Conservation (phyloP, 2,797 vertebrate genomes). For the Nasua narica region DNA sequence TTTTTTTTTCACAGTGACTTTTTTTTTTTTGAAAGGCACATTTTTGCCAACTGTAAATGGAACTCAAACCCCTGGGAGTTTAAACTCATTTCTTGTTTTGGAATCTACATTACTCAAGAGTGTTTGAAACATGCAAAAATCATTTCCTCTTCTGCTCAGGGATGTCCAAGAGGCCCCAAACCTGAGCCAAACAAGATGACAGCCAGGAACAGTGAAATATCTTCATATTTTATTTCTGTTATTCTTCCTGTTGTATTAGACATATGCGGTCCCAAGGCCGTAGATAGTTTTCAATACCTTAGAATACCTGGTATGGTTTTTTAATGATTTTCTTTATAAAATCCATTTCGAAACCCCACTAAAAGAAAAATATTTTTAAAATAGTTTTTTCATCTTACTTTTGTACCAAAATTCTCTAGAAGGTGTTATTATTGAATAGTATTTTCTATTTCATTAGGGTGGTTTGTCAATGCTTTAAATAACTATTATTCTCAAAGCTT, state of each 20-base stretch:
- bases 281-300: neutral
- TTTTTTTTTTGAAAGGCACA: constrained; percentile 8
- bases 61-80: constrained; percentile 23
- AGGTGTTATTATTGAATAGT: neutral
- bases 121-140: constrained; percentile 41
- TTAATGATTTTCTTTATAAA: constrained; percentile 33
- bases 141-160: neutral
- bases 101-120: constrained; percentile 57
- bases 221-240: neutral
- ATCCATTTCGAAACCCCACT: neutral
- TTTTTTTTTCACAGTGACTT: neutral
- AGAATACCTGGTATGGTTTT: neutral
- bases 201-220: neutral
- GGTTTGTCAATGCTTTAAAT: neutral
- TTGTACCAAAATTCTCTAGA: neutral
- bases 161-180: neutral
- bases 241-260: neutral
- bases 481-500: neutral
- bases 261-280: neutral
- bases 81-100: constrained; percentile 57
- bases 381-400: neutral
- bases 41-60: constrained; percentile 57
- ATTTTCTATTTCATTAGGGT: neutral
- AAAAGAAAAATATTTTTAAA: neutral
- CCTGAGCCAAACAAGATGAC: neutral